Base-by-base conservation (phyloP, 2,888 invertebrate genomes). In the Hydraecia micacea region DNA sequence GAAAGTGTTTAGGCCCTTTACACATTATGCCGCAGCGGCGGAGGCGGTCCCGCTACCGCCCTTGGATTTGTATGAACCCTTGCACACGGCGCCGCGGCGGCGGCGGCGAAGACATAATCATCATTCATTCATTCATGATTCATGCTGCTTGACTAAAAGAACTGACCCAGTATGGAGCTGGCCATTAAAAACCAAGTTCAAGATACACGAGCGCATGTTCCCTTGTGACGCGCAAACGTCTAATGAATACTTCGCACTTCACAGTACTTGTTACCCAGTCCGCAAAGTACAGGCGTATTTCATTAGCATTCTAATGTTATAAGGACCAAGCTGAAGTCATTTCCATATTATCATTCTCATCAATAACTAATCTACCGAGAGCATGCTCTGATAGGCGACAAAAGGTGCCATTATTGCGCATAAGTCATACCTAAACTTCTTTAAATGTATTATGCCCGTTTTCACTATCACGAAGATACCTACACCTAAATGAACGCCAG, bases 171-270 rank as follows among this genome's bases (percentile, higher is more conserved):
- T 49, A 39, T 60, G 5, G 0, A 36, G 2, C 46, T 73, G 32
- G 58, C 2, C 2, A 74, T 49, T 60, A 6, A 60, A 46, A 21
- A 62, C 75, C 28, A 62, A 49, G 49, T 75, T 75, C 73, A 58
- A 42, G 13, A 49, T 65, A 25, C 72, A 79, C 18, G 55, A 7
- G 46, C n/a, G 58, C 21, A 71, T 28, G 63, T 55, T 75, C 60
- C 55, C 60, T 60, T 49, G 71, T 69, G 63, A 75, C 58, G 28
- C 28, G 13, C 21, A 71, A 65, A 72, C 39, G 67, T 21, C 72
- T 84, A 84, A 83, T 84, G 80, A 83, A 83, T 83, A 79, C 52
- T 84, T 83, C 80, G 32, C 71, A 72, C 80, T 83, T 80, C 62
- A 36, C 67, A 63, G 80, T 72, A 80, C 72, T 83, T 83, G 75